A percentile compares a stretch with the other conserved stretches of the same genome.
Evolutionary conservation across 2,888 invertebrate species (phyloP).

Genomic region (Drosophila neonasuta): DNA sequence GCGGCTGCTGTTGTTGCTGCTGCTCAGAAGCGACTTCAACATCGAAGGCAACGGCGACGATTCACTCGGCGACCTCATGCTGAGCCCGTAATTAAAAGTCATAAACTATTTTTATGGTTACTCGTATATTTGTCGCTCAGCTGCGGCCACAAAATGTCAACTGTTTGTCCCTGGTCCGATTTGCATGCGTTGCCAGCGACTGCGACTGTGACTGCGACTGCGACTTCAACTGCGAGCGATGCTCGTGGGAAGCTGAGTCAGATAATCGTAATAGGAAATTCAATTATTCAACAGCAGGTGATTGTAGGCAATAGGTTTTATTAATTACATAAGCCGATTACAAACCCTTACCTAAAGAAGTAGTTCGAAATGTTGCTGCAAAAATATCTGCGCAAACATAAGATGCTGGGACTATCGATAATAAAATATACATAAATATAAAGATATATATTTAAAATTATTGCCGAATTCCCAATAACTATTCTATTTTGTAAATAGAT

Average conservation of each 20-base stretch:
- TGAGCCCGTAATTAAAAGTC: constrained; percentile 73
- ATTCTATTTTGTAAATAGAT: too few species aligned
- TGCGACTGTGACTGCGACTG: constrained; percentile 3
- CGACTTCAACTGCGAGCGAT: constrained; percentile 1
- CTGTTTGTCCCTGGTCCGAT: constrained; percentile 60
- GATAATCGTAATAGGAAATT: constrained; percentile 13
- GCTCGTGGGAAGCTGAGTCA: constrained; percentile 50
- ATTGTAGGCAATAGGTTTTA: constrained; percentile 27
- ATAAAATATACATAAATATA: too few species aligned
- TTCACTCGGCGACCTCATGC: constrained; percentile 61
- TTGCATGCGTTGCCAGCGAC: constrained; percentile 56
- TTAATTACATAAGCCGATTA: constrained; percentile 20
- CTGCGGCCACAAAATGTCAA: constrained; percentile 71
- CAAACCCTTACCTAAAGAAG: not conserved
- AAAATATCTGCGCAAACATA: too few species aligned
- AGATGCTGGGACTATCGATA: too few species aligned
- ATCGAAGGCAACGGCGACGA: constrained; percentile 23
- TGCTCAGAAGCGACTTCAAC: constrained; percentile 23
- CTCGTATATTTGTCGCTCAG: constrained; percentile 70
- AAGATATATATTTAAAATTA: too few species aligned
- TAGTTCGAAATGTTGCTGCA: not conserved
- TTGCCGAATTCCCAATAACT: too few species aligned
- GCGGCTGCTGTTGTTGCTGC: constrained; percentile 1
- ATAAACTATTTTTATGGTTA: constrained; percentile 71
- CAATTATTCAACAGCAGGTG: constrained; percentile 41